These are phyloP conservation scores for Pangasius djambal DNA, from an alignment of 2,797 vertebrate species.

Conservation along the genomic window DNA sequence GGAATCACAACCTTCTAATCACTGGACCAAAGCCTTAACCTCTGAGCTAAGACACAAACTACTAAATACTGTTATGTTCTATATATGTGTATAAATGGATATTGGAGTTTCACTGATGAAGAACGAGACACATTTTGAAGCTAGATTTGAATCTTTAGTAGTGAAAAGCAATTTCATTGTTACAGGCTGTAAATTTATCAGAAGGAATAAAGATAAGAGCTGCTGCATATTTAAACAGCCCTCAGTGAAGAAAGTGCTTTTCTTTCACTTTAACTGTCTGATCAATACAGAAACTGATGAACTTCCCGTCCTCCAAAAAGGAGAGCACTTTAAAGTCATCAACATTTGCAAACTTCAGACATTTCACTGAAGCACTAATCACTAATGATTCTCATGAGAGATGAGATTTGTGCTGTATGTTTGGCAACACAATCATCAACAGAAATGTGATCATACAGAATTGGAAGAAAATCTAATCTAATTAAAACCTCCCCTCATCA, in stretches of 20 bases:
- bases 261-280: slow-evolving; percentile 40
- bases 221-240: slow-evolving; percentile 33
- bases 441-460: not conserved
- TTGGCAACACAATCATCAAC: not conserved
- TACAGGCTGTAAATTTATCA: not conserved
- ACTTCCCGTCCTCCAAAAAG: slow-evolving; percentile 43
- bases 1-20: not conserved
- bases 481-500: not conserved
- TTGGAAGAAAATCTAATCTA: not conserved
- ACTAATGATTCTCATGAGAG: not conserved
- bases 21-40: not conserved
- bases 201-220: slow-evolving; percentile 14
- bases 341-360: slow-evolving; percentile 41
- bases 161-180: not conserved
- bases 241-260: slow-evolving; percentile 21
- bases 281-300: slow-evolving; percentile 46
- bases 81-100: not conserved
- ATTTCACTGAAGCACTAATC: slow-evolving; percentile 42
- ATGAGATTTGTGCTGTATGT: not conserved
- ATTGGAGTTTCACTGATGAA: not conserved
- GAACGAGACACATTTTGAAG: not conserved
- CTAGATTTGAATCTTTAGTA: not conserved
- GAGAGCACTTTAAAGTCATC: slow-evolving; percentile 47
- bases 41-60: not conserved
- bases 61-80: not conserved